A percentile compares a stretch with the other conserved stretches of the same genome.
Conservation (phyloP, 1,140 invertebrate genomes). For the Akabosia matsudoensis region DNA sequence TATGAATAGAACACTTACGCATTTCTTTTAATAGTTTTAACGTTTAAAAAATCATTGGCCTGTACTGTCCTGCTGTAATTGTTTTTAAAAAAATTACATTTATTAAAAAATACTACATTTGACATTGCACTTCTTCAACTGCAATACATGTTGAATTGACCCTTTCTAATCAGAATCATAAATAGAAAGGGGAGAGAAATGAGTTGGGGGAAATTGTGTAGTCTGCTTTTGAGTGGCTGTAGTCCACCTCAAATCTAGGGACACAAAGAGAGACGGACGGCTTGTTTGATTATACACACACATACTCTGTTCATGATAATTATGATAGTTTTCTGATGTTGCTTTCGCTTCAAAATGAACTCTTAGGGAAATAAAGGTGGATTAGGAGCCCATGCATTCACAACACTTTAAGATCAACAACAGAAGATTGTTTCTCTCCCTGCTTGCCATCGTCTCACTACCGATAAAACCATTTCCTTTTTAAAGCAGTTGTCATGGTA, state of each 20-base stretch:
- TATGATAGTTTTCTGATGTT: neutral
- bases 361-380: neutral
- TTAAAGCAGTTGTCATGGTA: neutral
- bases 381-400: neutral
- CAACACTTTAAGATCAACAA: neutral
- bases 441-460: neutral
- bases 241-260: too few relatives aligned
- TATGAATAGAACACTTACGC: too few relatives aligned
- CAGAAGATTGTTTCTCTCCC: neutral
- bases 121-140: neutral
- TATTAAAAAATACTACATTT: too few relatives aligned
- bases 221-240: too few relatives aligned
- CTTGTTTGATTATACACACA: neutral
- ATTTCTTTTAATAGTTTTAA: too few relatives aligned
- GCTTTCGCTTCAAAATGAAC: neutral
- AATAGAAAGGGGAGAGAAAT: too few relatives aligned
- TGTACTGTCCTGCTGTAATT: too few relatives aligned
- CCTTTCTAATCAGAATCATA: neutral
- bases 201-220: too few relatives aligned
- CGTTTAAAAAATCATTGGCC: too few relatives aligned
- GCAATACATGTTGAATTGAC: neutral
- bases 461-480: neutral
- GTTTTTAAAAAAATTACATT: too few relatives aligned
- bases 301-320: neutral
- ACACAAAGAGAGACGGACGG: neutral